Percentiles rank a stretch among this genome's conserved stretches.
Evolutionary conservation across 2,888 invertebrate genomes (phyloP).

Genomic region (Gymnoscelis rufifasciata): DNA sequence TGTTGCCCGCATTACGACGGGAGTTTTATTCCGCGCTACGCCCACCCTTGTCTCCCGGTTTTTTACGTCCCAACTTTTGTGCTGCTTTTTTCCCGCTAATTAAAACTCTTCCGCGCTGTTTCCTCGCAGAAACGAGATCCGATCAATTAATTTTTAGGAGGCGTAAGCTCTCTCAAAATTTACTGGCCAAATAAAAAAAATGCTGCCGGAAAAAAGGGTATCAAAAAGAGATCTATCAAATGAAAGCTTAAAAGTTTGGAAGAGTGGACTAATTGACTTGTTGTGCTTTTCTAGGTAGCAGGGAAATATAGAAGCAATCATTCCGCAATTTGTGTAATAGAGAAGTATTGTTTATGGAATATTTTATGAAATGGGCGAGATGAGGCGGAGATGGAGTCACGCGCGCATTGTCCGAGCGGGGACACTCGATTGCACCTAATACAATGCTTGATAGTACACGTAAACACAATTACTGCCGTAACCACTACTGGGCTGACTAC

Average conservation of each 20-base stretch:
- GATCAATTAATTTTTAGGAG: constrained; percentile 78
- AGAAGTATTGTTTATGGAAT: constrained; percentile 45
- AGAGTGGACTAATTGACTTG: constrained; percentile 34
- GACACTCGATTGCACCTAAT: constrained; percentile 47
- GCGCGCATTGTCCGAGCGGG: constrained; percentile 51
- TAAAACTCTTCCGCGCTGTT: constrained; percentile 79
- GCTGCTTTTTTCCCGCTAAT: constrained; percentile 77
- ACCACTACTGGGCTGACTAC: constrained; percentile 44
- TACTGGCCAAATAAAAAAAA: constrained; percentile 63
- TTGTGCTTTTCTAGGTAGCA: constrained; percentile 37
- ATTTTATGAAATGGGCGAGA: constrained; percentile 43
- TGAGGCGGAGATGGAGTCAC: constrained; percentile 53
- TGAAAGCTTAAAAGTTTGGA: constrained; percentile 47
- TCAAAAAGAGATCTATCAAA: constrained; percentile 69
- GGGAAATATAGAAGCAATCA: constrained; percentile 42
- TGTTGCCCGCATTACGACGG: constrained; percentile 78
- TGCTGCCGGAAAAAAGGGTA: constrained; percentile 60
- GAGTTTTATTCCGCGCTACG: constrained; percentile 72
- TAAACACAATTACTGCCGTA: constrained; percentile 34
- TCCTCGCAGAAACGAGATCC: constrained; percentile 75
- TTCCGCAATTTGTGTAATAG: constrained; percentile 37
- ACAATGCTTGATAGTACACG: constrained; percentile 36
- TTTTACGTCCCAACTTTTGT: constrained; percentile 76
- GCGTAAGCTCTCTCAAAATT: constrained; percentile 72
- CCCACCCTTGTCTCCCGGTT: constrained; percentile 76